Conservation (phyloP, 1,140 invertebrate species). For the Laupala kohalensis region DNA sequence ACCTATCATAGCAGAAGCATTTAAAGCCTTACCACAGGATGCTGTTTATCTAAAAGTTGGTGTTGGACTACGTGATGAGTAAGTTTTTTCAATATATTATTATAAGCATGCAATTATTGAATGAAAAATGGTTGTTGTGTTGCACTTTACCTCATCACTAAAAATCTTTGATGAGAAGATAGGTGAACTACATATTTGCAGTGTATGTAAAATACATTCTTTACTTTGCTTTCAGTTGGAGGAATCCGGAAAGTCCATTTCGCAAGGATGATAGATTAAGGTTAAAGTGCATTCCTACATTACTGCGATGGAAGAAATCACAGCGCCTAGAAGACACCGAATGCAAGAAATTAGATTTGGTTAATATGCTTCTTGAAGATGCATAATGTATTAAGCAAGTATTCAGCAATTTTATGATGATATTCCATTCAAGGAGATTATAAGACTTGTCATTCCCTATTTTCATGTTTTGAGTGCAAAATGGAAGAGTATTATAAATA, state of each 20-base stretch:
- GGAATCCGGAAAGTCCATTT: slow-evolving; percentile 56
- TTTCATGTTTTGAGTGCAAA: too few species aligned
- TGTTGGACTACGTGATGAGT: background rate
- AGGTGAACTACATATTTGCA: too few species aligned
- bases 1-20: background rate
- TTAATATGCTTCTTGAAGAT: slow-evolving; percentile 48
- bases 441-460: too few species aligned
- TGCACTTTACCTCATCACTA: background rate
- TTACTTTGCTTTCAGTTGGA: slow-evolving; percentile 42
- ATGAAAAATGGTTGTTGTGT: background rate
- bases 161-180: too few species aligned
- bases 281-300: slow-evolving; percentile 56
- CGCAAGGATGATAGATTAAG: slow-evolving; percentile 49
- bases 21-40: background rate
- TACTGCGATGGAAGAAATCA: slow-evolving; percentile 55
- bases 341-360: slow-evolving; percentile 46
- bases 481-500: too few species aligned
- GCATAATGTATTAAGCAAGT: too few species aligned
- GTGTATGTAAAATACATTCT: background rate
- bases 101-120: too few species aligned
- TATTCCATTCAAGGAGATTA: too few species aligned
- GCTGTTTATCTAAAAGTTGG: background rate
- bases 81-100: too few species aligned
- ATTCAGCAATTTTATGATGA: too few species aligned
- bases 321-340: slow-evolving; percentile 56